phyloP scores from a whole-genome alignment of 2,113 vertebrate species.

The Speoplatyrhinus poulsoni region DNA sequence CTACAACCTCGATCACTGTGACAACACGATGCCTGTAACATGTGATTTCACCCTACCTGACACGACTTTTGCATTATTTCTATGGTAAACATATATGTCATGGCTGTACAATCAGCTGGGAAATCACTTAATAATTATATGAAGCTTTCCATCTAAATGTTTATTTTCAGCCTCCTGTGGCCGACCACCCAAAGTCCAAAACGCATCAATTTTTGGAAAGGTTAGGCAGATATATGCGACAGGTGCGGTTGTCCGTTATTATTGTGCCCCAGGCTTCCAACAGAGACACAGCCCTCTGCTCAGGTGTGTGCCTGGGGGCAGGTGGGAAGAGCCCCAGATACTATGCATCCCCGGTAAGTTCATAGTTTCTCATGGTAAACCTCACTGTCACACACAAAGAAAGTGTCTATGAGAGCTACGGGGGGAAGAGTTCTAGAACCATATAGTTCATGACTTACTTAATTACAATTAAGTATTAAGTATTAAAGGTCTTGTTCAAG shows the following conservation, averaged over 20 bases:
- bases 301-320: constrained; percentile 82
- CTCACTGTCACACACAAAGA: too few relatives aligned
- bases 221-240: constrained; percentile 80
- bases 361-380: neutral
- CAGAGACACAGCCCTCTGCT: constrained; percentile 83
- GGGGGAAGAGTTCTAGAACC: too few relatives aligned
- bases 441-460: too few relatives aligned
- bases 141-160: neutral
- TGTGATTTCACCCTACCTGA: too few relatives aligned
- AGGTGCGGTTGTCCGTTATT: constrained; percentile 80
- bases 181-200: constrained; percentile 78
- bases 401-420: too few relatives aligned
- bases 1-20: neutral
- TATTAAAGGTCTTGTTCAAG: too few relatives aligned
- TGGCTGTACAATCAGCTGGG: too few relatives aligned
- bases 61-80: too few relatives aligned
- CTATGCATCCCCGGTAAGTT: constrained; percentile 80
- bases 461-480: too few relatives aligned
- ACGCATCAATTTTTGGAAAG: constrained; percentile 81
- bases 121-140: too few relatives aligned
- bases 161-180: constrained; percentile 78
- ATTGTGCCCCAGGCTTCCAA: constrained; percentile 79
- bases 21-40: too few relatives aligned
- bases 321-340: constrained; percentile 85
- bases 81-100: too few relatives aligned